Evolutionary conservation across 2,888 invertebrate genomes (phyloP).

Genomic region (Proisotoma minuta): DNA sequence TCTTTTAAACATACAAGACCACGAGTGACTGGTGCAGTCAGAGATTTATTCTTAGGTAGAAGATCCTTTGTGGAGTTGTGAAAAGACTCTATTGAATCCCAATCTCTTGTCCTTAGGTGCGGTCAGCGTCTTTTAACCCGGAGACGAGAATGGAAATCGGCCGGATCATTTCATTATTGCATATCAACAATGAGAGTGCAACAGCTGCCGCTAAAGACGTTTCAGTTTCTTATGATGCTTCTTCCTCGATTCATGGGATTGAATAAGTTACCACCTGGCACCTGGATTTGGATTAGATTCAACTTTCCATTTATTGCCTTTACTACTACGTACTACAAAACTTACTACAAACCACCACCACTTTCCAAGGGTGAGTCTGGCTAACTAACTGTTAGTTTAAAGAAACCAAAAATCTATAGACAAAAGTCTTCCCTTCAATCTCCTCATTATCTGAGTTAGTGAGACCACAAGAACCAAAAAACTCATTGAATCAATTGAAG

Average conservation of each 20-base stretch:
- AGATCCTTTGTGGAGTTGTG: no score
- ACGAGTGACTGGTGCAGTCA: no score
- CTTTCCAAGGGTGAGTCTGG: no score
- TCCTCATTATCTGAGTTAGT: no score
- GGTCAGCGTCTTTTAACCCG: not conserved
- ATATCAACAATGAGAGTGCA: not conserved
- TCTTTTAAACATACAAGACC: no score
- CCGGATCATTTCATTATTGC: not conserved
- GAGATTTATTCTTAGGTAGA: no score
- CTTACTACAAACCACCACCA: not conserved
- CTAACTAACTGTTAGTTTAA: no score
- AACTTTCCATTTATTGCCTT: not conserved
- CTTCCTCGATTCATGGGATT: not conserved
- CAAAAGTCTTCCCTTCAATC: no score
- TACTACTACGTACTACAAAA: not conserved
- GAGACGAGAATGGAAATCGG: not conserved
- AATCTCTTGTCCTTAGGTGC: not conserved
- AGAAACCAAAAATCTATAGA: no score
- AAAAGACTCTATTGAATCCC: no score
- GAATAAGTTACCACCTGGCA: slow-evolving; percentile 1
- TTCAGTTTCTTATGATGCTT: not conserved
- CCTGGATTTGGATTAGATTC: not conserved
- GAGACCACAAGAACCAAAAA: no score
- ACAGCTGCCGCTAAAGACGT: not conserved
- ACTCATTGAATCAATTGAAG: no score